A percentile compares a stretch with the other conserved stretches of the same genome.
Evolutionary conservation across 2,113 vertebrate genomes (phyloP).

Genomic region (Erythrocercus mccallii): DNA sequence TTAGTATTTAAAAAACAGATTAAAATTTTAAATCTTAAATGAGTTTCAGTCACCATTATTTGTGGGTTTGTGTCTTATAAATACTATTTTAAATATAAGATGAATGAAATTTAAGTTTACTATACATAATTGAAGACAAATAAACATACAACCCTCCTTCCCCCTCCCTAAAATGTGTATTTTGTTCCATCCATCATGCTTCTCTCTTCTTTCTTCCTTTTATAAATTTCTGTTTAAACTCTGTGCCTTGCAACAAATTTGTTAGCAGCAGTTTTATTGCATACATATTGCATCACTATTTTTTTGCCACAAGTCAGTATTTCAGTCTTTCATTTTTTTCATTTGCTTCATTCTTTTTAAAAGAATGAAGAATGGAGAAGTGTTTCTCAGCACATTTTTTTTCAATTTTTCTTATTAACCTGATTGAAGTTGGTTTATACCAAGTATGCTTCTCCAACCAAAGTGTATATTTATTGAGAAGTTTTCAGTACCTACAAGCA

Average conservation of each 20-base stretch:
- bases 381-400: neutral
- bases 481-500: neutral
- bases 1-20: neutral
- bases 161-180: neutral
- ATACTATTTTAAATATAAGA: neutral
- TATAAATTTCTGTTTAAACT: neutral
- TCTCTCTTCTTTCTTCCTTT: neutral
- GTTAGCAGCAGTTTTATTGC: neutral
- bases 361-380: neutral
- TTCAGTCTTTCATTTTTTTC: neutral
- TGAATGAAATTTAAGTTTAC: neutral
- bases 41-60: neutral
- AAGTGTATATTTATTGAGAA: neutral
- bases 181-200: neutral
- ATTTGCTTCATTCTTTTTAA: neutral
- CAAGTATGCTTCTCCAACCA: neutral
- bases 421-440: neutral
- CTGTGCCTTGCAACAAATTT: neutral
- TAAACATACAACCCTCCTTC: rapidly evolving
- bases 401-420: neutral
- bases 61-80: neutral
- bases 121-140: neutral
- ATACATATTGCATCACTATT: neutral
- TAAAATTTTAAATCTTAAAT: slow-evolving; percentile 31
- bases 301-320: neutral